Evolutionary conservation across 2,888 invertebrate genomes (phyloP), one percentile per base, ranked within the genome.

Genomic region (Xestia c-nigrum): DNA sequence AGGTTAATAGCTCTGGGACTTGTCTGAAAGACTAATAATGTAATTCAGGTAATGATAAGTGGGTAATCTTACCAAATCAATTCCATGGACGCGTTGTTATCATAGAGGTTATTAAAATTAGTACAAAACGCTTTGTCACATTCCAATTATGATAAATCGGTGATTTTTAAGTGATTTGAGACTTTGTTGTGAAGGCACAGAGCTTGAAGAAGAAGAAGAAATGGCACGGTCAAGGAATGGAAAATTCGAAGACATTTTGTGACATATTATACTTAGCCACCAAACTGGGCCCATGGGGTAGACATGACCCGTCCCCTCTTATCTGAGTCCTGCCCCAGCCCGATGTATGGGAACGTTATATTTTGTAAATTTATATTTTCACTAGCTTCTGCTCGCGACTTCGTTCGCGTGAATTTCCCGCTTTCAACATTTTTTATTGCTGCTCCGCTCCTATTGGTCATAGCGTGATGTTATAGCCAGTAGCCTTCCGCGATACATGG

Each of bases 41-140:
- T 10, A 24, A 43, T 63, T 46, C 21, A 46, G 5, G 5, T n/a
- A 78, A 55, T 55, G 16, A n/a, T 6, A 59, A 67, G 21, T n/a
- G n/a, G n/a, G n/a, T 21, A 10, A 40, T 46, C 46, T 80, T 63
- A 66, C 31, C 66, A 73, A 61, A 46, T 55, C 12, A 40, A 66
- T n/a, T n/a, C n/a, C n/a, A n/a, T 72, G 52, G 31, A 52, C 12
- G 2, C 24, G 31, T 2, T 0, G 6, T 16, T 65, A 46, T 10
- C 5, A 24, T 43, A 43, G 9, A 38, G 0, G 9, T 12, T 38
- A 31, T 31, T 31, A 31, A 2, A 16, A 19, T 59, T 7, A 59
- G 9, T 19, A 9, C 14, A 9, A 61, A 61, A 38, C 31, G 9
- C 0, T 31, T 24, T 31, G 9, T 57, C 6, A 7, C 16, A 31